These are phyloP conservation scores for Portunus trituberculatus DNA, from an alignment of 1,140 invertebrate species.

Conservation along the genomic window DNA sequence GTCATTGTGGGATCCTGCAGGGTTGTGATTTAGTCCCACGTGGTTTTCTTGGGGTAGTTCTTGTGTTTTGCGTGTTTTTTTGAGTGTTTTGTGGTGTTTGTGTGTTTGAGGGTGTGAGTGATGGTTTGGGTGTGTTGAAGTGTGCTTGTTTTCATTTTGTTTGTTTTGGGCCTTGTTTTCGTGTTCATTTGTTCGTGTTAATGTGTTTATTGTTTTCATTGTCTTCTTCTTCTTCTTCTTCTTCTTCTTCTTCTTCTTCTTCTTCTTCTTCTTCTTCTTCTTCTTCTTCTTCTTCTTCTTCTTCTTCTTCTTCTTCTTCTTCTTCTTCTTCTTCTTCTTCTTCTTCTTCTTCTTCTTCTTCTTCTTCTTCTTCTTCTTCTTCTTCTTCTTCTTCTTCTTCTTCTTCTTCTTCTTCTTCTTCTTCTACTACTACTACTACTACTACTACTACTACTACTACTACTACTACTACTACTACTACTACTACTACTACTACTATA, in stretches of 20 bases:
- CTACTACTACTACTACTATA: background rate
- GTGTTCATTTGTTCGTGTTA: too few species aligned
- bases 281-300: background rate
- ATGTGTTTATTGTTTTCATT: background rate
- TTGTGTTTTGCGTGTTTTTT: too few species aligned
- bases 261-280: background rate
- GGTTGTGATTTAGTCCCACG: background rate
- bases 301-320: background rate
- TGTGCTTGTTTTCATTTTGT: background rate
- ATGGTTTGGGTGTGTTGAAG: background rate
- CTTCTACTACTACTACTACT: conserved; percentile 42
- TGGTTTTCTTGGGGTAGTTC: background rate
- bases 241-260: background rate
- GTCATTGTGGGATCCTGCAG: background rate
- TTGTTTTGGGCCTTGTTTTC: too few species aligned
- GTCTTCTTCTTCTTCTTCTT: background rate
- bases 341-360: background rate
- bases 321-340: background rate
- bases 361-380: background rate
- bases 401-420: background rate
- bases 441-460: conserved; percentile 34
- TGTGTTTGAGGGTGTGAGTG: background rate
- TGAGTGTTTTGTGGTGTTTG: background rate
- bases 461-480: conserved; percentile 27
- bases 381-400: background rate